phyloP scores from a whole-genome alignment of 1,140 invertebrate genomes.

The Heliothis virescens region DNA sequence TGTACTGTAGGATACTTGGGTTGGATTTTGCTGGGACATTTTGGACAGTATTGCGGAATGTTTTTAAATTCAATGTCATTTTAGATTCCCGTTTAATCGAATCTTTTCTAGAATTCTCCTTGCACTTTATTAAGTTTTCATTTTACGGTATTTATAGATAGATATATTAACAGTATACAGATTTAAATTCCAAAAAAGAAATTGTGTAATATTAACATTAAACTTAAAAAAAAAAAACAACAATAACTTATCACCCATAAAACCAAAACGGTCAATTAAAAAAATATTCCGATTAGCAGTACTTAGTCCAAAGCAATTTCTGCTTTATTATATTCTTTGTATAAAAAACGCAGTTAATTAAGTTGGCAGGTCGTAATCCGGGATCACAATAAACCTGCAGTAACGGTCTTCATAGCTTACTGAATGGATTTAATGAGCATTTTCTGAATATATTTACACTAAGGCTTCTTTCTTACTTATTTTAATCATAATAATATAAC shows the following conservation, averaged over 20 bases:
- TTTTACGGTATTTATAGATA: too few species aligned
- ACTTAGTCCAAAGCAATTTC: slow-evolving; percentile 30
- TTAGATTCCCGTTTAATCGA: too few species aligned
- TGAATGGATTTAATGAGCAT: slow-evolving; percentile 64
- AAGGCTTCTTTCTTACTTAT: background rate
- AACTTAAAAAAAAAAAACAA: background rate
- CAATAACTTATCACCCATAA: background rate
- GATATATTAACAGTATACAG: too few species aligned
- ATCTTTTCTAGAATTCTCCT: too few species aligned
- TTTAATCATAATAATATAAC: slow-evolving; percentile 14
- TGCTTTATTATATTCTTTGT: slow-evolving; percentile 31
- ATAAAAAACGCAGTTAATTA: slow-evolving; percentile 60
- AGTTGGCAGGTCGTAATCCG: slow-evolving; percentile 63
- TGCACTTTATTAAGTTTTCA: too few species aligned
- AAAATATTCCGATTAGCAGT: slow-evolving; percentile 24
- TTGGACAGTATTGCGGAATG: too few species aligned
- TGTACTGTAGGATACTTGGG: too few species aligned
- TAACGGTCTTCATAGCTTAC: slow-evolving; percentile 63
- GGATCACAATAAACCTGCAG: slow-evolving; percentile 61
- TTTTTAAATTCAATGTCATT: too few species aligned
- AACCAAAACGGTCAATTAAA: slow-evolving; percentile 1
- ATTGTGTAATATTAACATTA: too few species aligned
- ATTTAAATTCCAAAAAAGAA: too few species aligned
- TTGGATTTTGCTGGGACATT: too few species aligned
- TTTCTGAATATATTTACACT: slow-evolving; percentile 61